A percentile compares a stretch with the other conserved stretches of the same genome.
Conservation (phyloP, 2,113 vertebrate genomes). For the Passer montanus region DNA sequence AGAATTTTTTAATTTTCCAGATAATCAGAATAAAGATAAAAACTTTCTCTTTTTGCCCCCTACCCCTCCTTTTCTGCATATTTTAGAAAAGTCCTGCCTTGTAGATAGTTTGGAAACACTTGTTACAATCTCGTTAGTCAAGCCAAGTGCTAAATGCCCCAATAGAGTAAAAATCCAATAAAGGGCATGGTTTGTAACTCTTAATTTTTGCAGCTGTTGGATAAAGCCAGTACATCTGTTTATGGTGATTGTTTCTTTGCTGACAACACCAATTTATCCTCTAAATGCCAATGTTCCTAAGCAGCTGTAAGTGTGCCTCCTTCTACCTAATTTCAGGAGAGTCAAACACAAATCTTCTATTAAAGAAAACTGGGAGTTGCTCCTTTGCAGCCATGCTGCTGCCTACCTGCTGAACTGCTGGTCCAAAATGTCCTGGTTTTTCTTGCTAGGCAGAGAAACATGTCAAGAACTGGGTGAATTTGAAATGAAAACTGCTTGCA, state of each 20-base stretch:
- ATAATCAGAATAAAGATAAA: not conserved
- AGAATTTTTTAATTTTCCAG: not conserved
- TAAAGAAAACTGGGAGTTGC: not conserved
- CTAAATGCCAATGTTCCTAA: not conserved
- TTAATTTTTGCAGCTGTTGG: constrained; percentile 70
- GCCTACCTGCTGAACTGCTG: constrained; percentile 50
- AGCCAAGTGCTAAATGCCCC: not conserved
- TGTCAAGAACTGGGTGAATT: not conserved
- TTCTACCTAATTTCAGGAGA: not conserved
- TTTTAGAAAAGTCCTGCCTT: not conserved
- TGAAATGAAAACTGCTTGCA: constrained; percentile 32
- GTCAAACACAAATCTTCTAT: not conserved
- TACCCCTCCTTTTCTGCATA: not conserved
- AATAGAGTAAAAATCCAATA: not conserved
- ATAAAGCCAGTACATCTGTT: constrained; percentile 33
- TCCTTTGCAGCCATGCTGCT: not conserved
- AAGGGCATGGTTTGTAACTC: constrained; percentile 24
- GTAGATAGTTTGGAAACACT: not conserved
- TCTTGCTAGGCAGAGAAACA: not conserved
- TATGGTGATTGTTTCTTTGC: constrained; percentile 48
- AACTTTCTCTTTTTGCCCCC: not conserved
- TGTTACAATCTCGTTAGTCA: not conserved
- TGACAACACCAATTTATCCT: constrained; percentile 9
- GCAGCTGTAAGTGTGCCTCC: not conserved
- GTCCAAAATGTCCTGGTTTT: not conserved